Conservation (phyloP, 2,888 invertebrate species). For the Apodemia hepburni region DNA sequence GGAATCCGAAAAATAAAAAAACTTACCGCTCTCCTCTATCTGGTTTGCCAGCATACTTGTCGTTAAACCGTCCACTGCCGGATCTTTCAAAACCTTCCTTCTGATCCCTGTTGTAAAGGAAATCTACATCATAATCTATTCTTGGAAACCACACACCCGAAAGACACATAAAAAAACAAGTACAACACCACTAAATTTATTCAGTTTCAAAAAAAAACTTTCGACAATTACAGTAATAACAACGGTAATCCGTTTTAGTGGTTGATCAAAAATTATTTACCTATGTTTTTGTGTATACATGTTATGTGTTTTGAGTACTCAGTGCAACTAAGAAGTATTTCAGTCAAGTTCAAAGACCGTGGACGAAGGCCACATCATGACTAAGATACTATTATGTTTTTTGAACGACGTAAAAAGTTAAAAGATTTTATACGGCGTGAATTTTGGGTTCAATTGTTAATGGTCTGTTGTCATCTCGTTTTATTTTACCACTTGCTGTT, state of each 20-base stretch:
- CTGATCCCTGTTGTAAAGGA: conserved; percentile 50
- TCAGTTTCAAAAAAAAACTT: conserved; percentile 14
- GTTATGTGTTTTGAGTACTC: conserved; percentile 37
- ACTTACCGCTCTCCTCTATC: conserved; percentile 40
- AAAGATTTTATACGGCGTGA: conserved; percentile 14
- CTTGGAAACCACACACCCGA: background rate
- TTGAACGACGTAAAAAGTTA: conserved; percentile 29
- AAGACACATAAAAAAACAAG: conserved; percentile 24
- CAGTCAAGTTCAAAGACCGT: conserved; percentile 59
- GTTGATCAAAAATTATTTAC: conserved; percentile 29
- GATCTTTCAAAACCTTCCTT: conserved; percentile 62
- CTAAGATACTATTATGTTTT: conserved; percentile 54
- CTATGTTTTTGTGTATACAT: conserved; percentile 50
- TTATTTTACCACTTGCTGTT: background rate
- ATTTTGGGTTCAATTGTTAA: conserved; percentile 16
- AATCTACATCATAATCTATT: conserved; percentile 22
- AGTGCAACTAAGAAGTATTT: conserved; percentile 33
- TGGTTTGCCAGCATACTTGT: conserved; percentile 53
- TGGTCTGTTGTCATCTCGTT: background rate
- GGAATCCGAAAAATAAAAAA: background rate
- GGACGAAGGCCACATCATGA: conserved; percentile 58
- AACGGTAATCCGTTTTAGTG: conserved; percentile 12
- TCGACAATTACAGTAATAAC: conserved; percentile 1
- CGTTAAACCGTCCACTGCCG: conserved; percentile 61
- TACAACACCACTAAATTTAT: background rate